phyloP scores from a whole-genome alignment of 2,113 vertebrate species.

The Ifrita kowaldi region DNA sequence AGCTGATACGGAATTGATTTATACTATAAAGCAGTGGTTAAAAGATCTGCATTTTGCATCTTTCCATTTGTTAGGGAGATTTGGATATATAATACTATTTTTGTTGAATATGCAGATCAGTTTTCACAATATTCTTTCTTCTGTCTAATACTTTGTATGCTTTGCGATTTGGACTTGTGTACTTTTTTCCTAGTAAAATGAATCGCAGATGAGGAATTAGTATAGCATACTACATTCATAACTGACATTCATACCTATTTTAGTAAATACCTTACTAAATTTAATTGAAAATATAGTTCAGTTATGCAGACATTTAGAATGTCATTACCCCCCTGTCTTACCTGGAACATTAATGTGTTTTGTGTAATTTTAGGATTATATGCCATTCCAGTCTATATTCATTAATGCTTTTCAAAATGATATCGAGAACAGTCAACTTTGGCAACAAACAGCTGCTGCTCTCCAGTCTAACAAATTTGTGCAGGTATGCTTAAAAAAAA shows the following conservation, averaged over 20 bases:
- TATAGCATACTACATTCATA: neutral
- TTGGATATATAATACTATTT: neutral
- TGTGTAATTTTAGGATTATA: constrained; percentile 82
- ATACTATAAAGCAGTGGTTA: neutral
- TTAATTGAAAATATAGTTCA: neutral
- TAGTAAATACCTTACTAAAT: neutral
- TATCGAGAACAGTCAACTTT: constrained; percentile 84
- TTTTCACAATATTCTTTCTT: neutral
- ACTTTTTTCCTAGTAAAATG: neutral
- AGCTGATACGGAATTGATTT: neutral
- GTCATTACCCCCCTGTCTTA: neutral
- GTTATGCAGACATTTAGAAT: neutral
- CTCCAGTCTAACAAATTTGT: constrained; percentile 95
- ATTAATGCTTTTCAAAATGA: constrained; percentile 88
- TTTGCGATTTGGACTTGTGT: neutral
- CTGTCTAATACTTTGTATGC: neutral
- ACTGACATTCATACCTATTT: neutral
- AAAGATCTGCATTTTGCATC: neutral
- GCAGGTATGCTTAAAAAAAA: constrained; percentile 79
- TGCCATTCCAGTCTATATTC: constrained; percentile 93
- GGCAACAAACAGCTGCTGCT: constrained; percentile 85
- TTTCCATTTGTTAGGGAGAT: neutral
- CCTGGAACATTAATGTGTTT: neutral
- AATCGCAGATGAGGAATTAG: neutral
- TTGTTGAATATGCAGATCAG: neutral